Evolutionary conservation across 2,888 invertebrate species (phyloP).

Genomic region (Drosophila infuscata): DNA sequence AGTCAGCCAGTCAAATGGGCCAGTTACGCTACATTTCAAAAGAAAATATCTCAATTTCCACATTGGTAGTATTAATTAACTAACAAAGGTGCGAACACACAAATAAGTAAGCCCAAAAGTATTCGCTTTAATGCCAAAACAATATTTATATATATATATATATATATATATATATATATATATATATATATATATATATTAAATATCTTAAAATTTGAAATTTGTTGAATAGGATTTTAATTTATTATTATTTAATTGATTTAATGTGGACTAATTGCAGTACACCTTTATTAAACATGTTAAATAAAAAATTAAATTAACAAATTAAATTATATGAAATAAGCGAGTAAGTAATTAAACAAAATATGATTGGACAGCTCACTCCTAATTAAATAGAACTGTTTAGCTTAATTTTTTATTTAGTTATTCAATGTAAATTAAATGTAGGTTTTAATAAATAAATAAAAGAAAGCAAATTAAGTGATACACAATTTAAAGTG

Average conservation of each 20-base stretch:
- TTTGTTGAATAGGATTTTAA: background rate
- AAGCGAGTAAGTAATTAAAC: too few relatives aligned
- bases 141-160: background rate
- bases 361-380: too few relatives aligned
- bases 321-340: too few relatives aligned
- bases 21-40: background rate
- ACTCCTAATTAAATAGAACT: too few relatives aligned
- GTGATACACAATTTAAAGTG: background rate
- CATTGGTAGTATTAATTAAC: slow-evolving; percentile 10
- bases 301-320: too few relatives aligned
- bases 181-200: background rate
- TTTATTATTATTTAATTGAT: too few relatives aligned
- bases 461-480: background rate
- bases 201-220: background rate
- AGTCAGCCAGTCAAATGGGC: background rate
- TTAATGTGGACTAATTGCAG: too few relatives aligned
- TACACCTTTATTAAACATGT: too few relatives aligned
- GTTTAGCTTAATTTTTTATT: too few relatives aligned
- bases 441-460: background rate
- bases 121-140: background rate
- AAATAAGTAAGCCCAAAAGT: background rate
- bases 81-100: background rate
- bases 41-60: slow-evolving; percentile 6
- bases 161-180: background rate
- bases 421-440: too few relatives aligned